Evolutionary conservation across 2,888 invertebrate species (phyloP).

Genomic region (Tryphoninae sp.): DNA sequence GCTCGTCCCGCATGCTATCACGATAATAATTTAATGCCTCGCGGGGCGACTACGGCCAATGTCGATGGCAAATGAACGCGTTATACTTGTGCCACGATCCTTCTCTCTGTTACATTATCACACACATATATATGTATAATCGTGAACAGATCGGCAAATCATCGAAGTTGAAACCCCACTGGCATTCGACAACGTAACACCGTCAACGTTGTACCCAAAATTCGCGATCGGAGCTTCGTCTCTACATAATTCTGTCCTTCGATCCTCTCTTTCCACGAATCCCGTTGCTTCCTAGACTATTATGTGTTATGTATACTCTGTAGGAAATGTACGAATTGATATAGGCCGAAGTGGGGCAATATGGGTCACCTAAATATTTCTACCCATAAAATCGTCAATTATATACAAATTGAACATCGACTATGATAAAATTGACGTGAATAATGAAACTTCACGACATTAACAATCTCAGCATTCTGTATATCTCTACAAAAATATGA

Average conservation of each 20-base stretch:
- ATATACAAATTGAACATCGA: too few relatives aligned
- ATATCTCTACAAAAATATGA: too few relatives aligned
- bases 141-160: constrained; percentile 78
- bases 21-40: constrained; percentile 78
- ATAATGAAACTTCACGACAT: too few relatives aligned
- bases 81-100: constrained; percentile 34
- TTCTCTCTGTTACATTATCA: constrained; percentile 51
- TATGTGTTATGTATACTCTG: constrained; percentile 71
- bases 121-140: constrained; percentile 70
- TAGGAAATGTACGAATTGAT: constrained; percentile 3
- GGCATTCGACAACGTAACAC: constrained; percentile 80
- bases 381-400: too few relatives aligned
- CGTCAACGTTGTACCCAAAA: constrained; percentile 73
- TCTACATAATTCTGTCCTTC: constrained; percentile 46
- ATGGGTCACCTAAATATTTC: neutral
- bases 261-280: constrained; percentile 50
- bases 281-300: constrained; percentile 66
- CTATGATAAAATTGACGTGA: too few relatives aligned
- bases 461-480: too few relatives aligned
- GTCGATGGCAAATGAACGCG: constrained; percentile 72
- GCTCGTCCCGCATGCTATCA: constrained; percentile 68
- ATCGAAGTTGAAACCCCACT: constrained; percentile 72
- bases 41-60: constrained; percentile 63
- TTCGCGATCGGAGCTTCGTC: constrained; percentile 36
- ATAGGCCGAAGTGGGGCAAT: neutral